Base-by-base conservation (phyloP, 2,113 vertebrate genomes). In the Cololabis saira region DNA sequence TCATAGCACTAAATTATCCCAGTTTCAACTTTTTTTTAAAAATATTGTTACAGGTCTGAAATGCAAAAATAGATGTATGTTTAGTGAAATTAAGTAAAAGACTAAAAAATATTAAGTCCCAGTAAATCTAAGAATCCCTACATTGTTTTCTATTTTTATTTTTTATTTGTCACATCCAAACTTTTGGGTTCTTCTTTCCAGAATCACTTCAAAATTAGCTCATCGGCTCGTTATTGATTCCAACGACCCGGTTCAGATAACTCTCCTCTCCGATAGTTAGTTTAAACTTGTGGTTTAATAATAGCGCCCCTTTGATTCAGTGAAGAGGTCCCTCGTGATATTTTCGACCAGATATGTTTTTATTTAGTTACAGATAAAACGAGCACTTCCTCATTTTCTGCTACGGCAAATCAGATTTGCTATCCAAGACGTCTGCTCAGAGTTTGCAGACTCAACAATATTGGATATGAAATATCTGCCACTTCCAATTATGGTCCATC, bases 401-500 rank as follows among this genome's bases (percentile, higher is more conserved):
- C 61, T 50, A 2, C 51, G 2, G 42, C 45, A 16, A 64, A 40
- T 72, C 21, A 54, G 52, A 61, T 57, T 71, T 52, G 50, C 68
- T 52, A 49, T 22, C 30, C 64, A 47, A 51, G 63, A 59, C 33
- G 60, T 63, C 56, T 55, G 45, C 47, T 27, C n/a, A n/a, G 51
- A 30, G 8, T 30, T n/a, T 12, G 24, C 59, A 49, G 58, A 54
- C 47, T 78, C 76, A 63, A 41, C 51, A 33, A 48, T 68, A 69
- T 71, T 61, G 42, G 4, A 76, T 55, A 14, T 70, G 61, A 72
- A 59, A 57, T 67, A 52, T 73, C 63, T 76, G 56, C 57, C 69
- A 13, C 16, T 74, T 56, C 44, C 40, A 55, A 22, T 67, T 30
- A 19, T 7, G 22, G 30, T 37, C 57, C 33, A 27, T 27, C 24